Base-by-base conservation (phyloP, 1,140 invertebrate species). In the Drosophila sturtevanti region DNA sequence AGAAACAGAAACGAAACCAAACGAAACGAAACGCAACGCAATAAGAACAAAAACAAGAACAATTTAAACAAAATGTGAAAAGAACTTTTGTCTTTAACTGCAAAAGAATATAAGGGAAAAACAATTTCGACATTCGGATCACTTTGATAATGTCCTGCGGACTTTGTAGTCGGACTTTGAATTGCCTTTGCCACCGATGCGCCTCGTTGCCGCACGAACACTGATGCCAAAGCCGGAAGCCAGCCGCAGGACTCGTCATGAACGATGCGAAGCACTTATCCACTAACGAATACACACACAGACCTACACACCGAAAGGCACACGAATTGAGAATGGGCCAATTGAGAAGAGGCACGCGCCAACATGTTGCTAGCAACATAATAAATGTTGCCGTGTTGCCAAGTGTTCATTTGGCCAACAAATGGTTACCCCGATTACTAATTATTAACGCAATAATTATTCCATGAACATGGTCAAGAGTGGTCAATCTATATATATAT, bases 401-500 rank as follows among this genome's bases (percentile, higher is more conserved):
- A 11, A 4, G 41, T 11, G 7, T 7, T n/a, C 11, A 5, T n/a
- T 41, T 35, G n/a, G 67, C 61, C 61, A 48, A 65, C 65, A 54
- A 81, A 63, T 68, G 54, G 63, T 84, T 68, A 68, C 41, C 63
- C 65, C n/a, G n/a, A 77, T 85, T 77, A 74, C 77, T 69, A 71
- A 85, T 85, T 86, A 80, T 74, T 86, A 86, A 74, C 59, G 61
- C 66, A 77, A 84, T 84, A 85, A 80, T 80, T 67, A 66, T 52
- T 75, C 72, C 54, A 69, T 31, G 52, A n/a, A 51, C 24, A 21
- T n/a, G n/a, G n/a, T n/a, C 54, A 11, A 37, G 27, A 16, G 16
- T 21, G 18, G 4, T 4, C 3, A n/a, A 14, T 14, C 3, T 4
- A 3, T 31, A 31, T 31, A 31, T 31, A 31, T 31, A 6, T 31